phyloP scores from a whole-genome alignment of 2,888 invertebrate species.

The Ophonus ardosiacus region DNA sequence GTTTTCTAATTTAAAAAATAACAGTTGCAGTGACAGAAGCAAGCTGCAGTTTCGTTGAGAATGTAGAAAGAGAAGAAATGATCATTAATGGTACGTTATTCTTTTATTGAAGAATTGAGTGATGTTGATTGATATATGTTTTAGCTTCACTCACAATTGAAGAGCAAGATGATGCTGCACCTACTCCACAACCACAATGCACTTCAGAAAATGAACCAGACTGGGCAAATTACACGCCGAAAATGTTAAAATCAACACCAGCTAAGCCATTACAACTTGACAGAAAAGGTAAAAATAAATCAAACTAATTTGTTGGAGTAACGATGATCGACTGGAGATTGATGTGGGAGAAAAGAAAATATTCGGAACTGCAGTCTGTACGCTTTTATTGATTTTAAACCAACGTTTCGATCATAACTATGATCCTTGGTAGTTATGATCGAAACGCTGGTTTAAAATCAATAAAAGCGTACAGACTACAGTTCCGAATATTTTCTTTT shows the following conservation, averaged over 20 bases:
- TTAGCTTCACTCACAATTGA: not conserved
- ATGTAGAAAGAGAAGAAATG: constrained; percentile 6
- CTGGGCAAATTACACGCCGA: not conserved
- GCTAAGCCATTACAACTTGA: not conserved
- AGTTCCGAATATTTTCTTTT: no score
- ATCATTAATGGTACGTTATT: not conserved
- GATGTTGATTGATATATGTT: not conserved
- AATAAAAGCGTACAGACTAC: no score
- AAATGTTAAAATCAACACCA: not conserved
- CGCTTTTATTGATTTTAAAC: no score
- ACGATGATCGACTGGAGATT: no score
- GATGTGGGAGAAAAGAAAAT: no score
- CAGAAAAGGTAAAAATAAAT: not conserved
- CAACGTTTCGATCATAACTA: no score
- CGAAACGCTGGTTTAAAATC: no score
- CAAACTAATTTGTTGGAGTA: no score
- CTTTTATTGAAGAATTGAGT: not conserved
- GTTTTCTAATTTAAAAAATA: not conserved
- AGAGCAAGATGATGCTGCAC: not conserved
- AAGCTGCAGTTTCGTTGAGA: not conserved
- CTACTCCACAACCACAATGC: not conserved
- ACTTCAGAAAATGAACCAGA: constrained; percentile 4
- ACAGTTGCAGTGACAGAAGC: not conserved
- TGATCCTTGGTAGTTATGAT: no score
- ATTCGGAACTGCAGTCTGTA: no score